Evolutionary conservation across 2,888 invertebrate genomes (phyloP), one percentile per base, ranked within the genome.

Genomic region (Orchesellides sinensis): DNA sequence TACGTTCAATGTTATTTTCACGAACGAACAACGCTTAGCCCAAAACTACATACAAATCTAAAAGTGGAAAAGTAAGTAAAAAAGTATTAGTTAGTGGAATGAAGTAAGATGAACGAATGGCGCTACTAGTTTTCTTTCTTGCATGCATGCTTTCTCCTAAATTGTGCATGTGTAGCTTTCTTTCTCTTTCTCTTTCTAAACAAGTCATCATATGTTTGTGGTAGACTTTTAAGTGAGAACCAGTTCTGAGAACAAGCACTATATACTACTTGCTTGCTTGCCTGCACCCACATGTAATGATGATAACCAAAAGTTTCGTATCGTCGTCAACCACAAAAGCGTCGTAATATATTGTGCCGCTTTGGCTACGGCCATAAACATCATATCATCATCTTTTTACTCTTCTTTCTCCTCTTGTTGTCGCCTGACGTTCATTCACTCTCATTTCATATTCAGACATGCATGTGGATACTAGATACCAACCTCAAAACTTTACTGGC

Each of bases 361-460:
- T 61, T 65, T 27, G 19, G 49, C 66, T 66, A 73, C 73, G 72
- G 66, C 72, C 73, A 61, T 59, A 73, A 61, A 25, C 73, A 80
- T 69, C 56, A 77, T 78, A 69, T 73, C 68, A 47, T 63, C 69
- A 78, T 59, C 59, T 54, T 47, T 29, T 59, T 63, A 23, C 29
- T 56, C 56, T 49, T 70, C 65, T 45, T 70, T 63, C 59, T 49
- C 47, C n/a, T 47, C 56, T 49, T 59, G 27, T 80, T 80, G 54
- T 73, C 56, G 56, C 47, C 72, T 73, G 73, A 72, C 56, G 80
- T 80, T 52, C 65, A 59, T 79, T 79, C 78, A 79, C 63, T 72
- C 80, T 80, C 80, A 80, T 73, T 80, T 73, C 73, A 73, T 80
- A 73, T 80, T 63, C 80, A 80, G 70, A 72, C 80, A 80, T 49